Conservation (phyloP, 2,888 invertebrate genomes). For the Sarcophaga rosellei region DNA sequence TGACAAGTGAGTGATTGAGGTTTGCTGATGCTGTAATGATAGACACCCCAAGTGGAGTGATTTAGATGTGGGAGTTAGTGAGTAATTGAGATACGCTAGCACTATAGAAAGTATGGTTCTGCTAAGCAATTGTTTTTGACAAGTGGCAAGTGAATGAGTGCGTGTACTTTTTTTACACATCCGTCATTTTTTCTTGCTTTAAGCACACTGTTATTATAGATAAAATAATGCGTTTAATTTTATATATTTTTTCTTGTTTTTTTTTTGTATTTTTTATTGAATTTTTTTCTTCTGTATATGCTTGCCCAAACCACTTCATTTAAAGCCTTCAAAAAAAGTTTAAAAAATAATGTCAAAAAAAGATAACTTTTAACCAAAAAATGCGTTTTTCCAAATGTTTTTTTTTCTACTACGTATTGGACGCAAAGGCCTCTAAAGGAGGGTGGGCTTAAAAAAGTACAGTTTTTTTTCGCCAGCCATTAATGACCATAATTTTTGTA, state of each 20-base stretch:
- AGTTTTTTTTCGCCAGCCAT: slow-evolving; percentile 41
- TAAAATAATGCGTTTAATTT: slow-evolving; percentile 58
- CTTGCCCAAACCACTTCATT: neutral
- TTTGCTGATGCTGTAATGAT: no score
- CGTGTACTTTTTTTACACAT: no score
- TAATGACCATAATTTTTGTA: slow-evolving; percentile 14
- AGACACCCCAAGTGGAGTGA: no score
- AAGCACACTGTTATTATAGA: slow-evolving; percentile 38
- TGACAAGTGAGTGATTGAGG: no score
- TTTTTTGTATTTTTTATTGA: slow-evolving; percentile 8
- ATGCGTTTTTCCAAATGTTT: slow-evolving; percentile 47
- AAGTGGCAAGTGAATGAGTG: neutral
- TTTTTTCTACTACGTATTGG: neutral
- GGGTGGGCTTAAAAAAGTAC: slow-evolving; percentile 33
- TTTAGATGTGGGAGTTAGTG: no score
- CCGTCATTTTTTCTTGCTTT: neutral
- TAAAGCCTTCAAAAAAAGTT: neutral
- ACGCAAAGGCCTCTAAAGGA: neutral
- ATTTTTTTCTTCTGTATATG: neutral
- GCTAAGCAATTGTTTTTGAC: neutral
- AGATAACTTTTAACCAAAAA: slow-evolving; percentile 41
- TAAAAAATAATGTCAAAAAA: neutral
- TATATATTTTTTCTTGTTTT: neutral
- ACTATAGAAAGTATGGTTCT: no score
- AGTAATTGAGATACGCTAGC: no score